These are phyloP conservation scores for Rotaria sp. DNA, from an alignment of 2,888 invertebrate genomes.

Conservation along the genomic window DNA sequence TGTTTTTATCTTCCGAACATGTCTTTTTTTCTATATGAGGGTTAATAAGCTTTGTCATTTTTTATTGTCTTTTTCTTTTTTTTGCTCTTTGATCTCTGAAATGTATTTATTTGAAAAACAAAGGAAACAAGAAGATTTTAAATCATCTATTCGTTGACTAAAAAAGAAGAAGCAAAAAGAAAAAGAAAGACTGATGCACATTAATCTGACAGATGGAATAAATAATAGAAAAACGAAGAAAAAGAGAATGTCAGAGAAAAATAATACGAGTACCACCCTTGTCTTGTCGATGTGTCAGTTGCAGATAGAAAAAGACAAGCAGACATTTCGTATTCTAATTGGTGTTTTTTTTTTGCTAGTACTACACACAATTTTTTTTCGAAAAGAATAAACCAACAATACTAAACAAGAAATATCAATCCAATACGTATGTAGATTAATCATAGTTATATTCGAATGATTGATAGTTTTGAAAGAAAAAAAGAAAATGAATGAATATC, in stretches of 20 bases:
- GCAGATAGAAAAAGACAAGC: neutral
- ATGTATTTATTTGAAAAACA: neutral
- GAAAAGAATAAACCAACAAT: neutral
- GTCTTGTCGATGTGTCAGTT: neutral
- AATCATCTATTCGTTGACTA: neutral
- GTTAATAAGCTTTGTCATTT: neutral
- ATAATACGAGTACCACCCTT: neutral
- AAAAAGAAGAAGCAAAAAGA: neutral
- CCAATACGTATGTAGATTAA: neutral
- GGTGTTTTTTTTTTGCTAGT: neutral
- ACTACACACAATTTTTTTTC: too few species aligned
- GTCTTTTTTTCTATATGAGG: neutral
- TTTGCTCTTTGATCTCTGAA: neutral
- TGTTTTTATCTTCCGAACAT: neutral
- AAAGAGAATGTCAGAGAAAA: neutral
- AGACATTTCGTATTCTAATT: neutral
- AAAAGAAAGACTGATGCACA: neutral
- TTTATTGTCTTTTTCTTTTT: neutral
- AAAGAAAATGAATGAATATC: too few species aligned
- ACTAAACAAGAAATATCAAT: neutral
- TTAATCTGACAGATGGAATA: neutral
- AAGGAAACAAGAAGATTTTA: neutral
- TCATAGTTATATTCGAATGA: neutral
- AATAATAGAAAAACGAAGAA: neutral
- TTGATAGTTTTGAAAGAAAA: too few species aligned